Evolutionary conservation across 2,888 invertebrate species (phyloP), one percentile per base, ranked within the genome.

Genomic region (Limnephilus lunatus): DNA sequence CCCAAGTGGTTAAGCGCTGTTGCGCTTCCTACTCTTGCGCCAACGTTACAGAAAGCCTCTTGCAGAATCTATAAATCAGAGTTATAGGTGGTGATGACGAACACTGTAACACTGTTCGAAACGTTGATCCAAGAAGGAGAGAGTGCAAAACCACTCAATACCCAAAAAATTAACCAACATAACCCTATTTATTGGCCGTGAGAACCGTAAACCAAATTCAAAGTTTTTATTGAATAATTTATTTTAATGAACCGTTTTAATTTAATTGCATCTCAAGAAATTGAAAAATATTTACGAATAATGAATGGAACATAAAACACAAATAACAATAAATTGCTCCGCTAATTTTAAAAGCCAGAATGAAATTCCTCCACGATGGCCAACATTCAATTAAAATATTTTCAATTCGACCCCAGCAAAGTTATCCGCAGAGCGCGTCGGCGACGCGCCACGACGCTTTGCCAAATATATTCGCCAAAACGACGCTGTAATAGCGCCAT

Each of bases 401-500:
- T 7, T 39, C 25, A 4, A 39, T 48, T 85, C 88, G 35, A 88
- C 25, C 31, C 39, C 25, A 80, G 31, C 88, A 31, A 80, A 25
- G 88, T 25, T 68, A 44, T 30, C 31, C 87, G 53, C 30, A 9
- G 48, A 53, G 53, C 68, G 87, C 35, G 87, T 12, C 87, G 48
- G 30, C 88, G 88, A 14, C 86, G 53, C 87, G 87, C 53, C 87
- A 31, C 81, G 88, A 81, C 88, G 88, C 88, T 14, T 30, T 32
- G 68, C 88, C 68, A 89, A 81, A 68, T 80, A 89, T 89, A 89
- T 89, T 89, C 88, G 88, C 81, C 88, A 80, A 89, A 81, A 89
- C 80, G n/a, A 89, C 88, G 39, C 14, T 80, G 80, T 89, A 89
- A 68, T 39, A 32, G 88, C 88, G 80, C 39, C n/a, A 81, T 89